These are phyloP conservation scores for Mongoloraphidia duomilia DNA, from an alignment of 2,888 invertebrate species.

Conservation along the genomic window DNA sequence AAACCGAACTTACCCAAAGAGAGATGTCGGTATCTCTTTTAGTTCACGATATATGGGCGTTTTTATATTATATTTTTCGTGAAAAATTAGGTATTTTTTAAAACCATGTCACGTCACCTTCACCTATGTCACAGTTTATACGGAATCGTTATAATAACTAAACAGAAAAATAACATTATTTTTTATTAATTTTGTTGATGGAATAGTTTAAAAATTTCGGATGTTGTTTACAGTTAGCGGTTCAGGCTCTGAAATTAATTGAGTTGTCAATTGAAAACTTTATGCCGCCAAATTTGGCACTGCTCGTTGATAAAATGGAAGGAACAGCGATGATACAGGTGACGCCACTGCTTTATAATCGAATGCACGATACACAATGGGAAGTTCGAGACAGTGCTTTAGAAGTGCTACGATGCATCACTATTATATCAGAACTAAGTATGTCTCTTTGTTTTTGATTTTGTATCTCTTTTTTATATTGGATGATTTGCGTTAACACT, in stretches of 20 bases:
- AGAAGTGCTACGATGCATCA: constrained; percentile 56
- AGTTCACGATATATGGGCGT: no score
- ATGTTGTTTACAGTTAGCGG: constrained; percentile 40
- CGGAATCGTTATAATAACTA: no score
- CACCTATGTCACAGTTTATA: no score
- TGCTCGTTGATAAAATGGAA: constrained; percentile 50
- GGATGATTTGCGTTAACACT: background rate
- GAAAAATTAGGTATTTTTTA: no score
- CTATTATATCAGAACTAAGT: constrained; percentile 56
- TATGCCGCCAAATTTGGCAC: constrained; percentile 59
- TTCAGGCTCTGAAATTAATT: constrained; percentile 54
- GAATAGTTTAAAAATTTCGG: background rate
- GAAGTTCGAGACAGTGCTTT: constrained; percentile 65
- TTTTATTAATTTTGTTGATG: no score
- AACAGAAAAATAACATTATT: no score
- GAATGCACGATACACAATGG: constrained; percentile 60
- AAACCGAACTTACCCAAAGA: constrained; percentile 32
- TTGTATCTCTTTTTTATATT: background rate
- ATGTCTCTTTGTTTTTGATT: constrained; percentile 23
- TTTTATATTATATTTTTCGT: no score
- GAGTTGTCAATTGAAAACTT: constrained; percentile 58
- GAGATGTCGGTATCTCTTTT: constrained; percentile 15
- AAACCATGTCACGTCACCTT: no score
- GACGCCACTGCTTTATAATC: constrained; percentile 49
- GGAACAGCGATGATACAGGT: constrained; percentile 46